These are phyloP conservation scores for Branchinecta lynchi DNA, from an alignment of 1,140 invertebrate genomes.

Conservation along the genomic window DNA sequence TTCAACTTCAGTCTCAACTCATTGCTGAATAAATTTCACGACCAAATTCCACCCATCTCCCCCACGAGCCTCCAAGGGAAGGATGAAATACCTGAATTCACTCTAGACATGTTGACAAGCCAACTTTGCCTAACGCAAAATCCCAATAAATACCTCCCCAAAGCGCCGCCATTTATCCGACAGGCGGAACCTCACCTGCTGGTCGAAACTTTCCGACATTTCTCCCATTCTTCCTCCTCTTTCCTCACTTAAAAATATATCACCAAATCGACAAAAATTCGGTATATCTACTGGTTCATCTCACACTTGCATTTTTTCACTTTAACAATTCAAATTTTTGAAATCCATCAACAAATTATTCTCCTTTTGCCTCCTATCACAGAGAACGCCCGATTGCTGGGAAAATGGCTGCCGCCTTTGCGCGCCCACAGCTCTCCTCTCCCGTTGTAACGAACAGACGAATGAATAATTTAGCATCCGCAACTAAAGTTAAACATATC, in stretches of 20 bases:
- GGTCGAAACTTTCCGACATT: conserved; percentile 8
- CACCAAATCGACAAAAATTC: neutral
- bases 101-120: too few relatives aligned
- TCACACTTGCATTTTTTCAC: neutral
- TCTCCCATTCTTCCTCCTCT: neutral
- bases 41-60: too few relatives aligned
- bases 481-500: too few relatives aligned
- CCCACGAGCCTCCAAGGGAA: too few relatives aligned
- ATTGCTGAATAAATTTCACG: too few relatives aligned
- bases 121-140: neutral
- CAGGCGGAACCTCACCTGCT: neutral
- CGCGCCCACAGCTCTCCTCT: neutral
- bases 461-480: too few relatives aligned
- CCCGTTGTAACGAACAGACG: neutral
- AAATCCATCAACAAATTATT: neutral
- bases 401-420: neutral
- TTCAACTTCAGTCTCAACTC: too few relatives aligned
- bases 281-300: neutral
- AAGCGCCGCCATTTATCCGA: neutral
- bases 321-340: neutral
- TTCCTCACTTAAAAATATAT: neutral
- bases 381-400: neutral
- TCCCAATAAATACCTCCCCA: neutral
- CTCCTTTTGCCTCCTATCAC: neutral
- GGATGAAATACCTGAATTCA: too few relatives aligned